Conservation (phyloP, 2,797 vertebrate genomes). For the Champsocephalus esox region DNA sequence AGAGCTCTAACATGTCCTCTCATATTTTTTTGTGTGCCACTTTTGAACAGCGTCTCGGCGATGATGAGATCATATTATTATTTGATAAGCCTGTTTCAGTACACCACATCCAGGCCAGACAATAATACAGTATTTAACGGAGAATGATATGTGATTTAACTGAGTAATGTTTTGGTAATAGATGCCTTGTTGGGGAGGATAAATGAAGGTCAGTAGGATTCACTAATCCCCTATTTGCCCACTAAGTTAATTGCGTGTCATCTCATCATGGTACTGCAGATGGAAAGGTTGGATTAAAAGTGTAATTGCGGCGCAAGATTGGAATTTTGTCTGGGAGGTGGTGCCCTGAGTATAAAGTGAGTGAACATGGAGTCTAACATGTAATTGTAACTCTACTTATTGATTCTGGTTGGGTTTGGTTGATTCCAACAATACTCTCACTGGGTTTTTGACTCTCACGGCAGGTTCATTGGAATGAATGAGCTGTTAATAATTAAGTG, state of each 20-base stretch:
- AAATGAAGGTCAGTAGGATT: constrained; percentile 62
- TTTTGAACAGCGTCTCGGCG: constrained; percentile 45
- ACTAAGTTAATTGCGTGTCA: constrained; percentile 70
- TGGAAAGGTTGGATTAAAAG: constrained; percentile 77
- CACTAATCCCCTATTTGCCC: constrained; percentile 72
- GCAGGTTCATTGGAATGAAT: constrained; percentile 53
- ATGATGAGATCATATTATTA: constrained; percentile 61
- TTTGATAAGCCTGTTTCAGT: constrained; percentile 71
- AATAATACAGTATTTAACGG: constrained; percentile 70
- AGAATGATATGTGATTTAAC: constrained; percentile 62
- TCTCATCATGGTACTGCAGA: constrained; percentile 72
- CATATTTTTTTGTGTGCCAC: constrained; percentile 5
- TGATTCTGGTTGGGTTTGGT: constrained; percentile 12
- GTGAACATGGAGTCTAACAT: not conserved
- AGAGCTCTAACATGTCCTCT: constrained; percentile 2
- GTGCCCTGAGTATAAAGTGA: constrained; percentile 9
- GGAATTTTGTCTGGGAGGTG: constrained; percentile 47
- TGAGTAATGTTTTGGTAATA: constrained; percentile 46
- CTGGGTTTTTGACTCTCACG: constrained; percentile 37
- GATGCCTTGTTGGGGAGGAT: constrained; percentile 49
- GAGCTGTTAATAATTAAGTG: constrained; percentile 70
- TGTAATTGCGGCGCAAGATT: constrained; percentile 42
- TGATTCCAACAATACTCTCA: constrained; percentile 4
- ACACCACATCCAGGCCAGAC: constrained; percentile 56
- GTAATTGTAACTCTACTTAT: constrained; percentile 9